Base-by-base conservation (phyloP, 2,888 invertebrate genomes). In the Tridacna gigas region DNA sequence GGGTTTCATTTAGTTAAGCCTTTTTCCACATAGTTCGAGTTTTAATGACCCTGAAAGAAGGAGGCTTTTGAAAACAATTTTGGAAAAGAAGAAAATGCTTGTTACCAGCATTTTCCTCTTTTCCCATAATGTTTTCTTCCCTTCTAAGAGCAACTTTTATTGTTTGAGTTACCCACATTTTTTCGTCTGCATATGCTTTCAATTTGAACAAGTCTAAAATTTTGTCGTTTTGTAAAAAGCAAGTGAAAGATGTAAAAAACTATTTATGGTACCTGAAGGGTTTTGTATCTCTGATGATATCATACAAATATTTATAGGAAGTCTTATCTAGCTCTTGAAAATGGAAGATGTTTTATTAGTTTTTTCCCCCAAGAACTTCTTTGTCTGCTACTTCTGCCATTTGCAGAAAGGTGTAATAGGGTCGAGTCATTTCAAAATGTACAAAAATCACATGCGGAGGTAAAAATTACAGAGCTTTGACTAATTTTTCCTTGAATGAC, bases 251-350 rank as follows among this genome's bases (percentile, higher is more conserved):
- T 28, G n/a, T n/a, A n/a, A n/a, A n/a, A n/a, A n/a, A n/a, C n/a
- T n/a, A n/a, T n/a, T n/a, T 26, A 65, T 65, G 37, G 37, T 2
- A 37, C 37, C 37, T 37, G 37, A 37, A 37, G 71, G 26, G 47
- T 47, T 45, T 48, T 25, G 51, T 71, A 22, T 48, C 47, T 26
- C 71, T 47, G 71, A 51, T 71, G 71, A 45, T 71, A 71, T 71
- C 71, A 71, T 37, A 71, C 71, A 48, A 71, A 71, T 71, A 71
- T 71, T 71, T 71, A 71, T 51, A 71, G 71, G 15, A 15, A 4
- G n/a, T 26, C 71, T 71, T 71, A 71, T 71, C 71, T 71, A 22
- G 48, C 71, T 51, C 71, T 71, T 71, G 51, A 71, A 71, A 51
- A 71, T n/a, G 51, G 71, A 71, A 51, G 71, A 71, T 71, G 51